Conservation (phyloP, 2,797 vertebrate species). For the Intellagama lesueurii region DNA sequence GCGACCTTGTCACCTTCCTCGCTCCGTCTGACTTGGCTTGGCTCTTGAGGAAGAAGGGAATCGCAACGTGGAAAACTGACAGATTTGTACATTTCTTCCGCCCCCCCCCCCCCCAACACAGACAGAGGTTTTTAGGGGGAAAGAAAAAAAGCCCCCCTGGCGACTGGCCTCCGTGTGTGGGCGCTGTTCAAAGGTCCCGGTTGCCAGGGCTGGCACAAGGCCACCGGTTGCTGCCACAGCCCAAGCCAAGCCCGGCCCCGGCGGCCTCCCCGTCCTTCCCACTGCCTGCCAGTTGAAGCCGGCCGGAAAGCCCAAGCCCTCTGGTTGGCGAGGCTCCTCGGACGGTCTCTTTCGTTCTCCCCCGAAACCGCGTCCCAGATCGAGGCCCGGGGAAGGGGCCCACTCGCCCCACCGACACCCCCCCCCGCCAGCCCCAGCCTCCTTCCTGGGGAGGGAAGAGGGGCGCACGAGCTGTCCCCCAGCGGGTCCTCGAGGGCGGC, state of each 20-base stretch:
- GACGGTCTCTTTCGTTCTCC: too few species aligned
- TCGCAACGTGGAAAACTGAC: background rate
- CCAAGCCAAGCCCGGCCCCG: background rate
- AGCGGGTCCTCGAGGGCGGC: too few species aligned
- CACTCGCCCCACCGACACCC: too few species aligned
- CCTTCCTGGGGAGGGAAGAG: too few species aligned
- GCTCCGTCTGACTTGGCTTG: background rate
- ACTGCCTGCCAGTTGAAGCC: background rate
- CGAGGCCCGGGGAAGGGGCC: too few species aligned
- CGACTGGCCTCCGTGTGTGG: background rate
- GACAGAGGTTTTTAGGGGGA: too few species aligned
- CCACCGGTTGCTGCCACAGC: constrained; percentile 18
- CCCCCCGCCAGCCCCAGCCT: too few species aligned
- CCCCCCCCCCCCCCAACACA: background rate
- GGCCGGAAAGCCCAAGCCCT: background rate
- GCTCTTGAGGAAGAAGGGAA: background rate
- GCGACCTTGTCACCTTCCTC: background rate
- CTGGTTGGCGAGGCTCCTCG: background rate
- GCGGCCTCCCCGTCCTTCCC: background rate
- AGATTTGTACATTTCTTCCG: background rate
- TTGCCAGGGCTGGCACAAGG: background rate
- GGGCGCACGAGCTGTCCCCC: too few species aligned
- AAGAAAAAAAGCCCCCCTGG: too few species aligned
- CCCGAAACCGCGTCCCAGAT: background rate
- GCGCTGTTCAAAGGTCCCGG: background rate